Evolutionary conservation across 92 coral and sea anemone genomes (phyloP).

Genomic region (Desmophyllum pertusum): DNA sequence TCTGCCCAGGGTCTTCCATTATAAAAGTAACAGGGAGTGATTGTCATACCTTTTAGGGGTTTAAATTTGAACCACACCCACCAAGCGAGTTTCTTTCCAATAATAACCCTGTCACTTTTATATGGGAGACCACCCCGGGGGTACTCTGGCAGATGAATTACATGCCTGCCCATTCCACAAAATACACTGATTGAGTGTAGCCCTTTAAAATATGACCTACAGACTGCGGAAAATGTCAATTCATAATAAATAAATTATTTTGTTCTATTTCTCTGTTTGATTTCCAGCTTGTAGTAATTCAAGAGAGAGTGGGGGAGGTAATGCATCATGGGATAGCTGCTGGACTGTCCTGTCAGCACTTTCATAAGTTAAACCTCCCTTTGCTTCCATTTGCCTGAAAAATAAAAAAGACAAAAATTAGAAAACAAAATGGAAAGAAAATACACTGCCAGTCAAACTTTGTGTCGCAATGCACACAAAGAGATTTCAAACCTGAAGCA

Average conservation of each 20-base stretch:
- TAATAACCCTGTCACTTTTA: too few species aligned
- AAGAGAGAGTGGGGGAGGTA: constrained; percentile 94
- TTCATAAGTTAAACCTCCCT: constrained; percentile 88
- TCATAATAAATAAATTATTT: background rate
- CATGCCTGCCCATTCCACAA: too few species aligned
- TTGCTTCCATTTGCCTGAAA: constrained; percentile 84
- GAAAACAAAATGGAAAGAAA: background rate
- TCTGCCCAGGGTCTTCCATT: too few species aligned
- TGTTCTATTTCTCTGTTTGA: constrained; percentile 16
- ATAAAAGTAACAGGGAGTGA: too few species aligned
- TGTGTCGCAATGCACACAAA: too few species aligned
- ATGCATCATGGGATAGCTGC: constrained; percentile 81
- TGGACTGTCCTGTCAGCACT: constrained; percentile 85
- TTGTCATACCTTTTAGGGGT: too few species aligned
- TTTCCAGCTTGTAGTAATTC: constrained; percentile 37
- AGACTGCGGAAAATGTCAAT: background rate
- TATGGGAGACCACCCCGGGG: too few species aligned
- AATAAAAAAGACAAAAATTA: background rate
- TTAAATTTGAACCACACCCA: too few species aligned
- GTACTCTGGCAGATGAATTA: too few species aligned
- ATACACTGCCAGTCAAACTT: too few species aligned
- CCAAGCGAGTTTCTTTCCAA: too few species aligned
- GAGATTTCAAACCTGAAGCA: too few species aligned
- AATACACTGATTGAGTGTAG: background rate
- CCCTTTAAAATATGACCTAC: background rate